Conservation (phyloP, 2,113 vertebrate genomes). For the Neolamprologus falcicula region DNA sequence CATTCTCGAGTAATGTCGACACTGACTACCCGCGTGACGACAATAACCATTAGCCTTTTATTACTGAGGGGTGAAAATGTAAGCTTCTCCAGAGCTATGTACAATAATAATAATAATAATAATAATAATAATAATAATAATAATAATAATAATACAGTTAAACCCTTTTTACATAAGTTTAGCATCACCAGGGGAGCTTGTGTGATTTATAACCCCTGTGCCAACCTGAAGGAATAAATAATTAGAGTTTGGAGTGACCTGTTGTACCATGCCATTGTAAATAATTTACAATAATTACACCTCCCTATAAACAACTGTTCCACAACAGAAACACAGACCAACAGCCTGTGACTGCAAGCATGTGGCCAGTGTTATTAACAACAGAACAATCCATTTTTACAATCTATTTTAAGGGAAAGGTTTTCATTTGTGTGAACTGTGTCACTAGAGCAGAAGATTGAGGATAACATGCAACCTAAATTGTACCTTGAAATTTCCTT, state of each 20-base stretch:
- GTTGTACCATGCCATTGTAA: background rate
- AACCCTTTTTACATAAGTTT: background rate
- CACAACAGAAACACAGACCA: background rate
- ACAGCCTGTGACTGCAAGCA: background rate
- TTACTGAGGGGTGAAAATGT: background rate
- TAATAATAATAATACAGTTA: background rate
- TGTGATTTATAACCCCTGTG: background rate
- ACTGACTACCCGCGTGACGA: rapidly evolving
- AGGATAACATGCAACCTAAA: background rate
- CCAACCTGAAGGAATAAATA: background rate
- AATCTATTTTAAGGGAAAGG: background rate
- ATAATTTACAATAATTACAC: background rate
- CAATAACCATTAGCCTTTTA: background rate
- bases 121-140: background rate
- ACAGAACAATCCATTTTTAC: background rate
- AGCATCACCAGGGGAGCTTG: background rate
- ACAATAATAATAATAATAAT: background rate
- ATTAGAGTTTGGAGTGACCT: background rate
- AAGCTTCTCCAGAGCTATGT: background rate
- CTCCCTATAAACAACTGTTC: background rate
- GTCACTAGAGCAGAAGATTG: background rate
- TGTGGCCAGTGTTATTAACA: background rate
- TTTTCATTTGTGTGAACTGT: background rate
- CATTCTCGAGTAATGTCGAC: background rate
- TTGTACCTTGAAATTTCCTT: background rate